These are phyloP conservation scores for Pseudochaenichthys georgianus DNA, from an alignment of 2,797 vertebrate species.

Conservation along the genomic window DNA sequence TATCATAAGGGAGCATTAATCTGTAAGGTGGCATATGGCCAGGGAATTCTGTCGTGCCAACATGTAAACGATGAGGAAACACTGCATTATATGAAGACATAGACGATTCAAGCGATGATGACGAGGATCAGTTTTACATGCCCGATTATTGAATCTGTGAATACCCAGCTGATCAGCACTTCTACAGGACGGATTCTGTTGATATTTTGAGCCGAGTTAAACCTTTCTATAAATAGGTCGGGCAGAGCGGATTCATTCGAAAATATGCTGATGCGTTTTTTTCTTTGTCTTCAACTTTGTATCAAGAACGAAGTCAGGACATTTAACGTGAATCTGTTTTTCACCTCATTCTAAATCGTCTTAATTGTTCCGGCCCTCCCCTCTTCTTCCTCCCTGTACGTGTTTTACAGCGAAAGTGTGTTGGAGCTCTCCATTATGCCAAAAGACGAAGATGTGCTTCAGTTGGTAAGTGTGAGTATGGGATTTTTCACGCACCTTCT, in stretches of 20 bases:
- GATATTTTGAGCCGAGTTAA: neutral
- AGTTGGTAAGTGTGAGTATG: conserved; percentile 91
- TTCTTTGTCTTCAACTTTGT: neutral
- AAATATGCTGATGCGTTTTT: neutral
- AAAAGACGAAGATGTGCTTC: conserved; percentile 97
- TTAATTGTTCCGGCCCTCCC: neutral
- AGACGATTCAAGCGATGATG: neutral
- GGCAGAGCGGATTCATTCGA: no score
- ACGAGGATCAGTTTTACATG: neutral
- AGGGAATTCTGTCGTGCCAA: no score
- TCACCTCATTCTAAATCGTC: conserved; percentile 4
- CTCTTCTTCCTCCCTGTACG: neutral
- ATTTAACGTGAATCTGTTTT: neutral
- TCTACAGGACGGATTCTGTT: neutral
- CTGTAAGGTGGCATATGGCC: neutral
- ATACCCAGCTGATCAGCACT: neutral
- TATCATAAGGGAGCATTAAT: neutral
- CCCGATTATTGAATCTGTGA: neutral
- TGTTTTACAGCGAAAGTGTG: conserved; percentile 87
- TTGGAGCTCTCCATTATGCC: conserved; percentile 98
- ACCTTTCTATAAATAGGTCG: neutral
- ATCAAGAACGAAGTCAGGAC: neutral
- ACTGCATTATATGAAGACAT: neutral
- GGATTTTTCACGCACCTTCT: conserved; percentile 50
- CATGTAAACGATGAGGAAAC: conserved; percentile 1